Conservation (phyloP, 2,797 vertebrate genomes). For the Lophotriccus pileatus region DNA sequence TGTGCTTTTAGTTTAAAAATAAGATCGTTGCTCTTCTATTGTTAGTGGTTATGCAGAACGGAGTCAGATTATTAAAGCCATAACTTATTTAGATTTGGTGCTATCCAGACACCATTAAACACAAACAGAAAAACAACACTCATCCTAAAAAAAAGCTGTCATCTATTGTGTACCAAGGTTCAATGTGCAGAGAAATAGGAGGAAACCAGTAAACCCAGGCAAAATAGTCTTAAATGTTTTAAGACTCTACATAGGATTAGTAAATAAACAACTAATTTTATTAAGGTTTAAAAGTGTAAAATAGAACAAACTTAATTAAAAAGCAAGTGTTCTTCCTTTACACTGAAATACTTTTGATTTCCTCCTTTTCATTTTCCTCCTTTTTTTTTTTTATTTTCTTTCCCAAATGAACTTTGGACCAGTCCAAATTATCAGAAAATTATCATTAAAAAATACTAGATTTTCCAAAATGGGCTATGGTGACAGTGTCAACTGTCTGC, state of each 20-base stretch:
- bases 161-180: neutral
- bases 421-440: neutral
- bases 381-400: neutral
- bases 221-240: neutral
- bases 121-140: neutral
- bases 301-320: neutral
- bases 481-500: neutral
- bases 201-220: neutral
- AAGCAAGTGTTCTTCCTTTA: neutral
- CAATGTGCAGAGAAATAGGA: neutral
- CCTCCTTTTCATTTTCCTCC: rapidly evolving
- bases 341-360: neutral
- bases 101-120: neutral
- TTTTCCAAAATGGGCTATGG: neutral
- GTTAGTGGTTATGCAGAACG: neutral
- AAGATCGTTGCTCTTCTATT: neutral
- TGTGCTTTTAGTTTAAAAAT: neutral
- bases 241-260: neutral
- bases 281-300: neutral
- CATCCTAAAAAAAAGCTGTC: rapidly evolving
- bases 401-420: neutral
- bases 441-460: neutral
- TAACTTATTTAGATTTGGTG: neutral
- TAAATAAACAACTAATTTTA: neutral
- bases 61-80: neutral